A percentile compares a stretch with the other conserved stretches of the same genome.
Evolutionary conservation across 2,113 vertebrate genomes (phyloP).

Genomic region (Microtus ochrogaster): DNA sequence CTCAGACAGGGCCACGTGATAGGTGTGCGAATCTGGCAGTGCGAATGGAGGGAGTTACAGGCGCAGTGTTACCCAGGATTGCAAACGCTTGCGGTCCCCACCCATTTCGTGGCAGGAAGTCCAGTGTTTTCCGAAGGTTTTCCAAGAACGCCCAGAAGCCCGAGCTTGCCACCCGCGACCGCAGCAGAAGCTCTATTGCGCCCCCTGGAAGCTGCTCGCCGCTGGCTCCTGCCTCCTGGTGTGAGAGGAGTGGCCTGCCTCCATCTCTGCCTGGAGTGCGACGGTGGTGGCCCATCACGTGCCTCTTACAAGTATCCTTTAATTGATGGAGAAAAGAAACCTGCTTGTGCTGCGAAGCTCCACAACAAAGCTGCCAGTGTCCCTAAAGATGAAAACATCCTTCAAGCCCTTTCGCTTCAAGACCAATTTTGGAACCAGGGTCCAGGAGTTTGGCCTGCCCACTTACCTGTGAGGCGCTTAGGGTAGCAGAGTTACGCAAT

Average conservation of each 20-base stretch:
- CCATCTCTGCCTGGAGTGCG: rapidly evolving
- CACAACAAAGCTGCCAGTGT: background rate
- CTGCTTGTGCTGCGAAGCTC: background rate
- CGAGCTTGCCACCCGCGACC: background rate
- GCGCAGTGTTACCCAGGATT: background rate
- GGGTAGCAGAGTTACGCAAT: background rate
- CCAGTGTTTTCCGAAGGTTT: constrained; percentile 47
- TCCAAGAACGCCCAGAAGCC: constrained; percentile 49
- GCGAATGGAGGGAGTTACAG: background rate
- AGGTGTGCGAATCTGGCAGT: background rate
- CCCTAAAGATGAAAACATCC: background rate
- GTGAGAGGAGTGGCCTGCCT: background rate
- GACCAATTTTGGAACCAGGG: background rate
- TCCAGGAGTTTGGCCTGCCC: rapidly evolving
- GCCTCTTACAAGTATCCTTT: background rate
- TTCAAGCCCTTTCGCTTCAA: background rate
- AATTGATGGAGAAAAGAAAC: background rate
- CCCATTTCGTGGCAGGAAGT: constrained; percentile 62
- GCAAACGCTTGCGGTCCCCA: constrained; percentile 37
- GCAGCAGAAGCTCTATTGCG: constrained; percentile 1
- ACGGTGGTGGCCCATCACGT: rapidly evolving
- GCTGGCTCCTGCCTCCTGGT: background rate
- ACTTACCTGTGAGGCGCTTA: background rate
- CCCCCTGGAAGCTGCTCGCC: constrained; percentile 31
- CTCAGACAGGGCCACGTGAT: constrained; percentile 28